Evolutionary conservation across 2,888 invertebrate genomes (phyloP).

Genomic region (Drosophila tanythrix): DNA sequence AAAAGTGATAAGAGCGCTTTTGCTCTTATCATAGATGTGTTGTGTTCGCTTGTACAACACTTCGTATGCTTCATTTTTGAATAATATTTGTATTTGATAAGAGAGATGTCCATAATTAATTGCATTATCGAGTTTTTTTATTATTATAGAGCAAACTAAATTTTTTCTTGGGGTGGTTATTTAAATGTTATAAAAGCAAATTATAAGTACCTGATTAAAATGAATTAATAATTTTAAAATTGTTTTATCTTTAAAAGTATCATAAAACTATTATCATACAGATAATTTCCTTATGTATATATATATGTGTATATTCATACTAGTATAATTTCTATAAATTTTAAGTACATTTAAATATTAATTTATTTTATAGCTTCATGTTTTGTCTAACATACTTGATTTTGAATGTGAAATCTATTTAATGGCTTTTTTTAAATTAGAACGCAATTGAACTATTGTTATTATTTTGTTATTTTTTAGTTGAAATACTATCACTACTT

Average conservation of each 20-base stretch:
- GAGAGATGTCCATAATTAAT: neutral
- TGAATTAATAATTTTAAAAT: neutral
- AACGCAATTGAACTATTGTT: too few relatives aligned
- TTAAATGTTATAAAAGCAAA: neutral
- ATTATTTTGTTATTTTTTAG: neutral
- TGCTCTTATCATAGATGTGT: neutral
- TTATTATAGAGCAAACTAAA: neutral
- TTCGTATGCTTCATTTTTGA: slow-evolving; percentile 39
- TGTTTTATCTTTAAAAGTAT: neutral
- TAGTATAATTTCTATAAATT: neutral
- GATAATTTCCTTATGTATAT: too few relatives aligned
- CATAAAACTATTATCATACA: neutral
- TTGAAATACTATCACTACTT: neutral
- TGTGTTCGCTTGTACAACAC: slow-evolving; percentile 10
- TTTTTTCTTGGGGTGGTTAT: neutral
- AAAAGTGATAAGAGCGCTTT: slow-evolving; percentile 27
- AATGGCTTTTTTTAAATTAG: neutral
- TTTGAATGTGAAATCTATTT: neutral
- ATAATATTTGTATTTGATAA: slow-evolving; percentile 4
- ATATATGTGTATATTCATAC: too few relatives aligned
- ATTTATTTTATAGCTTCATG: neutral
- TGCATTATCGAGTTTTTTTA: neutral
- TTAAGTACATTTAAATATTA: neutral
- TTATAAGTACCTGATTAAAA: neutral
- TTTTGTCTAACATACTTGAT: neutral